phyloP scores from a whole-genome alignment of 2,888 invertebrate species.

The Protophormia terraenovae region DNA sequence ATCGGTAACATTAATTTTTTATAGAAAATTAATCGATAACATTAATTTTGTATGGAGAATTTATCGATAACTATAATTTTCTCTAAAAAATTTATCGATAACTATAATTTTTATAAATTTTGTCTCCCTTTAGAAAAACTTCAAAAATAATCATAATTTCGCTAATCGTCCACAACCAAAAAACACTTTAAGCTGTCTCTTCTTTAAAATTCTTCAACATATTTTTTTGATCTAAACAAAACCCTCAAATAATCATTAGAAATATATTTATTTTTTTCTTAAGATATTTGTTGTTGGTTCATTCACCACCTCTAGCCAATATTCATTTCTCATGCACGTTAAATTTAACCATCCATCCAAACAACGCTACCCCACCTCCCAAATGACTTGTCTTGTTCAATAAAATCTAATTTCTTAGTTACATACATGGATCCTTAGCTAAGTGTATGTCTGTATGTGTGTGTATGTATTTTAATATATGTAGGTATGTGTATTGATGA shows the following conservation, averaged over 20 bases:
- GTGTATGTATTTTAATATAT: neutral
- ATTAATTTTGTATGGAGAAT: too few relatives aligned
- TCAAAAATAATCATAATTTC: too few relatives aligned
- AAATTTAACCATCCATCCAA: neutral
- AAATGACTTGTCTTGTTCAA: slow-evolving; percentile 55
- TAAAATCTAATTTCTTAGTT: slow-evolving; percentile 58
- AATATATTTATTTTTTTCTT: neutral
- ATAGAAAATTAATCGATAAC: too few relatives aligned
- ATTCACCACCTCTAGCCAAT: neutral
- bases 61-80: too few relatives aligned
- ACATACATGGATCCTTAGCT: neutral
- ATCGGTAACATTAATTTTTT: too few relatives aligned
- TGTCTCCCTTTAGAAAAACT: too few relatives aligned
- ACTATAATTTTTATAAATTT: too few relatives aligned
- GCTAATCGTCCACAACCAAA: too few relatives aligned
- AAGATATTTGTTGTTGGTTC: neutral
- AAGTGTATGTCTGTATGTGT: neutral
- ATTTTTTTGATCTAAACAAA: neutral
- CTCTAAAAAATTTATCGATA: too few relatives aligned
- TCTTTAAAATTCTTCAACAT: neutral
- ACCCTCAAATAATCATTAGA: slow-evolving; percentile 14
- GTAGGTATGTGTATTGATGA: slow-evolving; percentile 34
- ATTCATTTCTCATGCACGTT: neutral
- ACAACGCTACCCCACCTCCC: neutral
- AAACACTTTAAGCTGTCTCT: neutral